Conservation (phyloP, 2,888 invertebrate genomes). For the Habroteleia sp. region DNA sequence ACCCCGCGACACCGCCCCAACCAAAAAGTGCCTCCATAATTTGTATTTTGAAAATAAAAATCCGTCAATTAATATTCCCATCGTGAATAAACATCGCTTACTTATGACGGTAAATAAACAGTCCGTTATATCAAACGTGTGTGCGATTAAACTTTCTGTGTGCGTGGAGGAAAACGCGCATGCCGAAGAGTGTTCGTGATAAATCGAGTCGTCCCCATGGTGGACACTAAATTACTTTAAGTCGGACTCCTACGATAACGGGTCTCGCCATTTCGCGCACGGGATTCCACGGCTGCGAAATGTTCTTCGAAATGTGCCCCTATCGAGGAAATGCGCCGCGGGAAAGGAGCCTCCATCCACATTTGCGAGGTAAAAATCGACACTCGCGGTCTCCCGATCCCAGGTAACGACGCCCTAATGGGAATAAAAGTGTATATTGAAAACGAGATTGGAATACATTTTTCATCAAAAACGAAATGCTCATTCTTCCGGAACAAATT, state of each 20-base stretch:
- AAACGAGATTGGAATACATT: no score
- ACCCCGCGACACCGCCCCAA: no score
- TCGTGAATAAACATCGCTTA: background rate
- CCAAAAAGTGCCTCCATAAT: conserved; percentile 7
- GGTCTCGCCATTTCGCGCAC: conserved; percentile 34
- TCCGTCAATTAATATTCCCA: conserved; percentile 29
- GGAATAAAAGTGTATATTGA: no score
- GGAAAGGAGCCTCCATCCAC: background rate
- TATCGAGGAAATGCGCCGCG: conserved; percentile 8
- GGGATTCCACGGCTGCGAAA: conserved; percentile 43
- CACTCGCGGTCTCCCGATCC: conserved; percentile 14
- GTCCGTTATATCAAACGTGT: conserved; percentile 43
- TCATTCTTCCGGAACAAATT: no score
- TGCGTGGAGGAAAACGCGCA: conserved; percentile 37
- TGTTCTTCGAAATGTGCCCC: conserved; percentile 30
- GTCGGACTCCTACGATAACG: conserved; percentile 49
- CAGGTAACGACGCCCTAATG: no score
- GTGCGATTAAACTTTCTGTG: conserved; percentile 23
- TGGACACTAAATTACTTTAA: conserved; percentile 53
- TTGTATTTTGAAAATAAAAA: no score
- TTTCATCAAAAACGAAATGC: no score
- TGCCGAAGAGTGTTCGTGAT: conserved; percentile 45
- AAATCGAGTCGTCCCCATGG: conserved; percentile 52
- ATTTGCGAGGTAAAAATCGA: conserved; percentile 37
- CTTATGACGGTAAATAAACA: conserved; percentile 21